Evolutionary conservation across 1,140 invertebrate genomes (phyloP), one percentile per base, ranked within the genome.

Genomic region (Batillaria attramentaria): DNA sequence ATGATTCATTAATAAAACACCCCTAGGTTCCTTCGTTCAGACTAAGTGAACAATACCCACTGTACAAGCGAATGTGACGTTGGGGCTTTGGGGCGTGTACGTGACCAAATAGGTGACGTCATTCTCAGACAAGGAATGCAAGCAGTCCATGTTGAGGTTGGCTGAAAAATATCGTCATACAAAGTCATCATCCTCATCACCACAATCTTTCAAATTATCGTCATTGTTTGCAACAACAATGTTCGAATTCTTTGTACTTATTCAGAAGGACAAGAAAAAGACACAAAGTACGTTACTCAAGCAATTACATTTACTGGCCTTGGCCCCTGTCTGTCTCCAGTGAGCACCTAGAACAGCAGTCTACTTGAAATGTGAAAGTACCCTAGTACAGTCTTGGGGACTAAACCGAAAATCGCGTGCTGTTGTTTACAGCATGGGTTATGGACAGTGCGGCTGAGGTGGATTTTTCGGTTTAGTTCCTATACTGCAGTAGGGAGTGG

Each of bases 41-140:
- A n/a, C n/a, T n/a, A n/a, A 62, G n/a, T 6, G n/a, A 33, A 24
- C 16, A 24, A 4, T 41, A 37, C 68, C 33, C 42, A 70, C 68
- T 42, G 50, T 43, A 31, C 68, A 70, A 3, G 41, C 68, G 24
- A 70, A 70, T 20, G 68, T 28, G n/a, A 69, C 66, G 50, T 1
- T 6, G 24, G 18, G 13, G 35, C n/a, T 70, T 20, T 33, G 24
- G 2, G 66, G 66, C n/a, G 39, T 37, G 50, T 46, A 70, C 24
- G 68, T 70, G 39, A 39, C 50, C 5, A 70, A n/a, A 13, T 70
- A 70, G 41, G 68, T 70, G n/a, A 70, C 41, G 68, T 46, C 42
- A 46, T 46, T 31, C 16, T 70, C 6, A 8, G 68, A 43, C n/a
- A 70, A 13, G 20, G 68, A 70, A 31, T 70, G 68, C 10, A 70